These are phyloP conservation scores for Betta splendens DNA, from an alignment of 2,797 vertebrate species.

Conservation along the genomic window DNA sequence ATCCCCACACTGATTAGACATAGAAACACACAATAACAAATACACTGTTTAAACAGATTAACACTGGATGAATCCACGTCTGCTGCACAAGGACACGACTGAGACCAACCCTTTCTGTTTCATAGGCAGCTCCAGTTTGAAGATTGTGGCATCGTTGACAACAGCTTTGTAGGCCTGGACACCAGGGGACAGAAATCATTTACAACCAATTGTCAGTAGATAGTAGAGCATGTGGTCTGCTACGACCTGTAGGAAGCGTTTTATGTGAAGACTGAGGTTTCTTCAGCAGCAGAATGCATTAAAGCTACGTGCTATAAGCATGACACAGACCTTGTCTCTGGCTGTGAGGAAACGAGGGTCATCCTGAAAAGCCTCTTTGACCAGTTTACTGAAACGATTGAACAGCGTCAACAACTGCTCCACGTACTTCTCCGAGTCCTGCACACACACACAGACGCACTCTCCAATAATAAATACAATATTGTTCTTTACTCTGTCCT, in stretches of 20 bases:
- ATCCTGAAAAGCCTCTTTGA: constrained; percentile 97
- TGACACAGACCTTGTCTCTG: constrained; percentile 89
- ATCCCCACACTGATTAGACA: constrained; percentile 85
- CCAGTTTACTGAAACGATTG: constrained; percentile 97
- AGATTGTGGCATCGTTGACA: constrained; percentile 98
- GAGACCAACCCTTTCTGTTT: constrained; percentile 95
- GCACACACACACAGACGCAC: constrained; percentile 25
- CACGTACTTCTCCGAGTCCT: constrained; percentile 99
- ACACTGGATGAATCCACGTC: fast-evolving
- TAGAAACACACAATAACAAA: constrained; percentile 2
- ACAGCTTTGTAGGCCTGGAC: constrained; percentile 94
- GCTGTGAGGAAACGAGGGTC: constrained; percentile 97
- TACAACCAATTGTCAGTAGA: too few species aligned
- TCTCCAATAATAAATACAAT: too few species aligned
- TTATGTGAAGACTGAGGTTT: too few species aligned
- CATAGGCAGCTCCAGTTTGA: constrained; percentile 96
- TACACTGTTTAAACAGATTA: background rate
- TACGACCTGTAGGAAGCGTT: too few species aligned
- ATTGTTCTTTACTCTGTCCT: too few species aligned
- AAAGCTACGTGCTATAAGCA: background rate
- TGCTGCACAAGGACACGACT: too few species aligned
- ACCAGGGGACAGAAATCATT: background rate
- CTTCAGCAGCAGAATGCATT: too few species aligned
- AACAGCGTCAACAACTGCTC: constrained; percentile 95
- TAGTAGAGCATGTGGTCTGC: too few species aligned